phyloP scores from a whole-genome alignment of 2,113 vertebrate species.

The Toxotes jaculatrix region DNA sequence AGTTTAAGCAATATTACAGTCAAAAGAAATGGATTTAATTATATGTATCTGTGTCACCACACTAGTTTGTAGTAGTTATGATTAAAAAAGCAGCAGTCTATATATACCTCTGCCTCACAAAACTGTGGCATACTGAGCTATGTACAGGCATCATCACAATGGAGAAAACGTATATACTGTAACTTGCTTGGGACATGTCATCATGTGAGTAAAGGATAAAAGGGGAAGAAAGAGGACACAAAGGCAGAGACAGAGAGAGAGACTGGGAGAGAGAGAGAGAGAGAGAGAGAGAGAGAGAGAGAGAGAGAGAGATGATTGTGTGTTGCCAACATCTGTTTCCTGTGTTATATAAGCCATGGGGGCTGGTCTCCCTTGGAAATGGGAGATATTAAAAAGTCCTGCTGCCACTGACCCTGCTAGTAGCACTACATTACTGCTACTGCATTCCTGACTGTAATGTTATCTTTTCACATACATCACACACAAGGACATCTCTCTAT shows the following conservation, averaged over 20 bases:
- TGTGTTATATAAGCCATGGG: slow-evolving; percentile 81
- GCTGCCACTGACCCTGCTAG: slow-evolving; percentile 71
- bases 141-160: slow-evolving; percentile 19
- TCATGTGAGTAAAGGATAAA: slow-evolving; percentile 46
- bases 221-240: slow-evolving; percentile 42
- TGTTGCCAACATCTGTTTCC: slow-evolving; percentile 84
- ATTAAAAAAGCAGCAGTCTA: slow-evolving; percentile 20
- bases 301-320: slow-evolving; percentile 65
- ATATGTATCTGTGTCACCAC: slow-evolving; percentile 48
- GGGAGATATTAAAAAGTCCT: slow-evolving; percentile 76
- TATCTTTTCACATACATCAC: not conserved
- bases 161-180: slow-evolving; percentile 32
- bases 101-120: not conserved
- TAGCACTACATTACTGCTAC: slow-evolving; percentile 56
- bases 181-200: slow-evolving; percentile 29
- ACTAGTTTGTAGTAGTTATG: slow-evolving; percentile 12
- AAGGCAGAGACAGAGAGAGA: slow-evolving; percentile 19
- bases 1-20: slow-evolving; percentile 31
- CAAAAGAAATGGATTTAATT: slow-evolving; percentile 42
- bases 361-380: slow-evolving; percentile 71
- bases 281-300: slow-evolving; percentile 23
- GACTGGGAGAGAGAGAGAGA: slow-evolving; percentile 22
- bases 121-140: not conserved
- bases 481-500: not conserved
- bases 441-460: slow-evolving; percentile 31